Evolutionary conservation across 2,113 vertebrate species (phyloP), one percentile per base, ranked within the genome.

Genomic region (Rafetus swinhoei): DNA sequence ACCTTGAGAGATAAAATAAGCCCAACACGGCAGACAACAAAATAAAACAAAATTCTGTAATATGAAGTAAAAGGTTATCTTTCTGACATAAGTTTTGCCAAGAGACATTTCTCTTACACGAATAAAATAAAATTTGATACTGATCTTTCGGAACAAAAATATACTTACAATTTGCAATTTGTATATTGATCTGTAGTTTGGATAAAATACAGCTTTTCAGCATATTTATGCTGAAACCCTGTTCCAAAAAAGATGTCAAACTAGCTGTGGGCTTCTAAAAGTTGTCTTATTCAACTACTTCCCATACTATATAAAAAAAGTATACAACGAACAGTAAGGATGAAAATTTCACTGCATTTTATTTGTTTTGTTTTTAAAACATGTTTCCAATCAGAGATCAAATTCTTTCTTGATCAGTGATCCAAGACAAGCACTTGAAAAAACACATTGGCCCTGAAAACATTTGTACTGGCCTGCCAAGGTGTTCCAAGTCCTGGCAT

Each of bases 1-100:
- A 91, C 56, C 82, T 90, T 88, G 56, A 76, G 88, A 94, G 91
- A 90, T 16, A 29, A 77, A 77, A 82, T 77, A 77, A 96, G 45
- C 84, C 81, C 21, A 59, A 79, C 12, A 62, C 39, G 16, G n/a
- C 81, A 96, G 72, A 91, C 16, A 92, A 45, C 35, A 90, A 95
- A 77, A 95, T 91, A 72, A 92, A 92, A 94, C 18, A 35, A 35
- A 72, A 21, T 72, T 16, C 8, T 72, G 16, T 19, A 72, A 35
- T 35, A 35, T 77, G 84, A 85, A 82, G 92, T 88, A 93, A 90
- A 62, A 53, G 90, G 45, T 10, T 90, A 56, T 62, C 56, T 10
- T 72, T 72, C 19, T 59, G 32, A 87, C 52, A 76, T 9, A 86
- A 72, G 65, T 72, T 72, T 35, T 72, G 65, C 65, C 65, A 72